Evolutionary conservation across 2,113 vertebrate genomes (phyloP).

Genomic region (Proteles cristata): DNA sequence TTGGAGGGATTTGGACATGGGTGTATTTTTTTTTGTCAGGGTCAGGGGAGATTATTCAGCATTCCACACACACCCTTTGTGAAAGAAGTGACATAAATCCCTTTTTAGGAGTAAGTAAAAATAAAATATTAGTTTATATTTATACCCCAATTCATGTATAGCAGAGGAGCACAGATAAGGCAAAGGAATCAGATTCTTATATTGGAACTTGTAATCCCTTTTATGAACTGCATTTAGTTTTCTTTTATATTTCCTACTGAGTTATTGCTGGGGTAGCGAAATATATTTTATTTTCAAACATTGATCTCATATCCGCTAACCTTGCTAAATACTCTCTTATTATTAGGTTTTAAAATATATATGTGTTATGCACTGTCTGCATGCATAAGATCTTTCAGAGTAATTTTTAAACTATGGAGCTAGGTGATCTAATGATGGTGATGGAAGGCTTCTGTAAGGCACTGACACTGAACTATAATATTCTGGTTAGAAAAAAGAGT

Average conservation of each 20-base stretch:
- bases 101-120: neutral
- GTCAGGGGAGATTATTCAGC: neutral
- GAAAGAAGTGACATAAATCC: neutral
- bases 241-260: constrained; percentile 13
- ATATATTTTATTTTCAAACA: neutral
- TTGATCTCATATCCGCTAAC: neutral
- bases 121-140: neutral
- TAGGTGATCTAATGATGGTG: neutral
- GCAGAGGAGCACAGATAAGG: neutral
- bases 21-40: neutral
- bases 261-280: neutral
- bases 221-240: neutral
- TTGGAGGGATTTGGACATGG: neutral
- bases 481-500: neutral
- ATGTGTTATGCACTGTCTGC: neutral
- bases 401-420: neutral
- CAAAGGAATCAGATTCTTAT: neutral
- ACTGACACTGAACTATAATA: neutral
- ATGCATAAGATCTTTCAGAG: neutral
- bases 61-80: neutral
- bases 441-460: neutral
- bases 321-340: neutral
- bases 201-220: neutral
- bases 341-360: constrained; percentile 12
- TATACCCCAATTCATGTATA: neutral